Conservation (phyloP, 2,797 vertebrate species). For the Brachyrhaphis roseni region DNA sequence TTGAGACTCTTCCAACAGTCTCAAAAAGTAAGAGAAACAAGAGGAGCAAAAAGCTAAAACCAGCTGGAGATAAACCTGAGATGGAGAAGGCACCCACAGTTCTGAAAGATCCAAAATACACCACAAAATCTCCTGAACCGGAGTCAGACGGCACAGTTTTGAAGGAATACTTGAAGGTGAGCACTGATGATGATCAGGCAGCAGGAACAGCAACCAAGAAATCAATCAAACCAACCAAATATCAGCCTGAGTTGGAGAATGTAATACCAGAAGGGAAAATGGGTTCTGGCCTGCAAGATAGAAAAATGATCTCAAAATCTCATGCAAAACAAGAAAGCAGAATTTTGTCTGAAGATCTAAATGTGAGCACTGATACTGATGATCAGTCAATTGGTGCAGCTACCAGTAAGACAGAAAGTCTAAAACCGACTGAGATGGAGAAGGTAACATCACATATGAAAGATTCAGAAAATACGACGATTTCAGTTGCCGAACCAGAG, state of each 20-base stretch:
- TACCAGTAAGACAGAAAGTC: conserved; percentile 54
- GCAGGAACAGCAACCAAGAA: conserved; percentile 37
- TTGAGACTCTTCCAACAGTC: conserved; percentile 12
- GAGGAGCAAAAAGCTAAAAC: conserved; percentile 61
- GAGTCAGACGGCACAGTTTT: conserved; percentile 1
- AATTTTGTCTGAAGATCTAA: conserved; percentile 7
- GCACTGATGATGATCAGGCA: neutral
- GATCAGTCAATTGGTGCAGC: neutral
- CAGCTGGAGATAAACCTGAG: conserved; percentile 15
- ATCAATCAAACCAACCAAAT: conserved; percentile 25
- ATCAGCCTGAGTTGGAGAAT: conserved; percentile 26
- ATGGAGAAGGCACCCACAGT: conserved; percentile 10
- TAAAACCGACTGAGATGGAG: conserved; percentile 3
- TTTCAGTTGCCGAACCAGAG: no score
- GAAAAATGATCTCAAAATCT: conserved; percentile 4
- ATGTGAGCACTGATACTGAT: neutral
- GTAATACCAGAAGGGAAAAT: neutral
- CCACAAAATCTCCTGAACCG: conserved; percentile 14
- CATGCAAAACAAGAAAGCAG: conserved; percentile 13
- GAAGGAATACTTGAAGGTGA: neutral
- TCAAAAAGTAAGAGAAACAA: conserved; percentile 44
- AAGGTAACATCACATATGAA: no score
- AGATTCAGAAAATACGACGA: no score
- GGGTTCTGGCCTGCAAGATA: conserved; percentile 21
- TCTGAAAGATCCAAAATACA: conserved; percentile 11